Base-by-base conservation (phyloP, 35 echinoderm and acorn worm species). In the Patiria miniata region DNA sequence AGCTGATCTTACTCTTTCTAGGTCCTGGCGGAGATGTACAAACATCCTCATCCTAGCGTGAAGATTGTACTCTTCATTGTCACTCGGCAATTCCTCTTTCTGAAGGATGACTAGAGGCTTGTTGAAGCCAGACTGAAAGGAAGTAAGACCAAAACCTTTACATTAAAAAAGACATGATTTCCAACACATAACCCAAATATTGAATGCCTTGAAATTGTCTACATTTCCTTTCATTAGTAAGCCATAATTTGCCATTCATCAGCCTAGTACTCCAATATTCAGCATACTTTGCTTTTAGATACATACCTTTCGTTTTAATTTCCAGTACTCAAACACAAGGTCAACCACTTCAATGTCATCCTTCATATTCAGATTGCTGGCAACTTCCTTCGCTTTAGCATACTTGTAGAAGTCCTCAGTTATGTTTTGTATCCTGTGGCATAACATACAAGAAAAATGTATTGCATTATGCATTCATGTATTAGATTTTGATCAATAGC, bases 1-100 rank as follows among this genome's bases (percentile, higher is more conserved):
- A 18, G 0, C 1, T 6, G 17, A 40, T 83, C 96, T 95, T 86
- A 99, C 93, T 87, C 96, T 94, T 57, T 99, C 96, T 10, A 99
- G 79, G 68, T 99, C 96, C 79, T 99, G 96, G 40, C 96, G 39
- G 21, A 99, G 93, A 82, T 99, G 96, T n/a, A 95, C 96, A 92
- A 99, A 99, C 96, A 99, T 99, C 61, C 89, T 94, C 89, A 99
- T 91, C 68, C 96, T 94, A 32, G 96, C 96, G 21, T 85, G 86
- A 18, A 99, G 86, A 50, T 91, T 99, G 86, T 99, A 91, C 36
- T 99, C 96, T 61, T 94, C 96, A 76, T 92, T 97, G 52, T 79
- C 78, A n/a, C 83, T 78, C 28, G 88, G 90, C 7, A 83, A 83
- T 23, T 91, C 96, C 83, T 97, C 91, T 38, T 88, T 91, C 26